Evolutionary conservation across 1,140 invertebrate genomes (phyloP), one percentile per base, ranked within the genome.

Genomic region (Drosophila sturtevanti): DNA sequence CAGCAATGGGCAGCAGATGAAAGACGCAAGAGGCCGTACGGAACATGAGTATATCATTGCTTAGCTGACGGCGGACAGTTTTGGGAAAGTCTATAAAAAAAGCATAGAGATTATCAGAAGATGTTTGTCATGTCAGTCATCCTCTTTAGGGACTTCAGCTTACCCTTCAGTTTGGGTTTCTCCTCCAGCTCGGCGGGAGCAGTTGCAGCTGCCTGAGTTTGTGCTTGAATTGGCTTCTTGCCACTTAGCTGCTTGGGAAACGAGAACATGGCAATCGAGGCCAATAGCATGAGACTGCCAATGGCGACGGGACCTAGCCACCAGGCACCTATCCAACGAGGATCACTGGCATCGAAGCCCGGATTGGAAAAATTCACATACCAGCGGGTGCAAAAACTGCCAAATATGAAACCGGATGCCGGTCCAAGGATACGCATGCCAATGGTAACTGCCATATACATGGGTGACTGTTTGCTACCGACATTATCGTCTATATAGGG

Each of bases 401-500:
- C 97, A 11, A 98, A 94, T 14, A 98, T 95, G 84, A 98, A 98
- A 0, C 97, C 97, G 12, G 97, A 93, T 0, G 97, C 97, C 4
- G 97, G 97, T 0, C 97, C 97, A 31, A 98, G 94, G 63, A 98
- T 98, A 51, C 97, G 93, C 35, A 98, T 97, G 35, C 97, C 97
- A 73, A 98, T 98, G 5, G 97, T 98, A 65, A 98, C 97, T 9
- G 97, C 97, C 92, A 98, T 98, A 93, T 98, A 98, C 68, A 98
- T 94, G n/a, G 97, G 97, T 52, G 97, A 98, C 91, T 98, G 97
- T 89, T 96, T 94, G 92, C 95, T 97, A 69, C 96, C 96, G 24
- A 98, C 97, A 92, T 98, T 98, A 92, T 98, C 97, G 80, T 98
- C 97, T 52, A 98, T 97, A 87, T 98, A 98, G 0, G 97, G 97